Evolutionary conservation across 2,888 invertebrate species (phyloP), one percentile per base, ranked within the genome.

Genomic region (Dryadula phaetusa): DNA sequence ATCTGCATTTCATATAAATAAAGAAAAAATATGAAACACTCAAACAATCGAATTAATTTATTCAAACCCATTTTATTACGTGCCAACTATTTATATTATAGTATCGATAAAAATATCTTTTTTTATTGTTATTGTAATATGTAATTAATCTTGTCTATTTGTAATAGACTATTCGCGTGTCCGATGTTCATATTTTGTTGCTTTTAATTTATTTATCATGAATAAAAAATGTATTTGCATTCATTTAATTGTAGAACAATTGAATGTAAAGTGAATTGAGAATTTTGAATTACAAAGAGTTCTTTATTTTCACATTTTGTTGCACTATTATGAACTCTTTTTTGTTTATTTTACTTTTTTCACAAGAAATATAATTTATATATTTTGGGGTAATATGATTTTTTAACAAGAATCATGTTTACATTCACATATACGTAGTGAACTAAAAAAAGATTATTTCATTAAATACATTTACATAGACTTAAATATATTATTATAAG

Each of bases 61-160:
- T 92, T 90, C 92, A 88, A 86, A 84, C 86, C 86, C 85, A 80
- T 84, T 86, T 92, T 92, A 92, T 91, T 86, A 88, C 84, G 91
- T 91, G 90, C 73, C 82, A 92, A 92, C 81, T 84, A 84, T 87
- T 85, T 71, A 72, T 74, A 83, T 82, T 83, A 77, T 76, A 54
- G 71, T 70, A 73, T 77, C 72, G 58, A 77, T 75, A 75, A 72
- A 74, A 70, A 64, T 54, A 64, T 67, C 65, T 75, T 79, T 88
- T 88, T 85, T 87, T 80, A 86, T 88, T 88, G 86, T 87, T 80
- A 86, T 87, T 88, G 25, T 81, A 84, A 89, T 84, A 70, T 70
- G 71, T 73, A 74, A 90, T 92, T 90, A 87, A 91, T 92, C 87
- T 88, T 85, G 73, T 82, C 80, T 73, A 79, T 83, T 84, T 72